A percentile compares a stretch with the other conserved stretches of the same genome.
These are phyloP conservation scores for Acheta domesticus DNA, from an alignment of 2,888 invertebrate species.

Conservation along the genomic window DNA sequence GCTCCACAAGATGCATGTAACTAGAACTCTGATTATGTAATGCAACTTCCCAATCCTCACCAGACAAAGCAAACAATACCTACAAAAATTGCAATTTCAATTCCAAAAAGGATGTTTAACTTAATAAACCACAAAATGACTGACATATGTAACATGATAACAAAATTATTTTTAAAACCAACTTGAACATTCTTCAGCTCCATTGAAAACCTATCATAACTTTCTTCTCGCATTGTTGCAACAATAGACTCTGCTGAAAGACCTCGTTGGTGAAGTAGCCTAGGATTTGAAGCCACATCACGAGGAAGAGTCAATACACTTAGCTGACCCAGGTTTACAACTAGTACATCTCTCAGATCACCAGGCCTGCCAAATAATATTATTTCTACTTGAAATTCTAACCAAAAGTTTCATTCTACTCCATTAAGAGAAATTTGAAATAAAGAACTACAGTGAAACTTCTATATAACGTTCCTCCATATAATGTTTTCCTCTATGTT, in stretches of 20 bases:
- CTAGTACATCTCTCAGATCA: not conserved
- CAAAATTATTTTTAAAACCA: too few species aligned
- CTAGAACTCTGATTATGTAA: not conserved
- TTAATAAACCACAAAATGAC: too few species aligned
- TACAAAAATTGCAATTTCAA: not conserved
- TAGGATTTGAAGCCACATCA: not conserved
- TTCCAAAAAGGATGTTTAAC: not conserved
- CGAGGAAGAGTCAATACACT: not conserved
- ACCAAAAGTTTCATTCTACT: too few species aligned
- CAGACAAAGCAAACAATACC: not conserved
- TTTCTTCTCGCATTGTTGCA: conserved; percentile 9
- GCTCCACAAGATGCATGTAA: not conserved
- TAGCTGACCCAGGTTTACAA: not conserved
- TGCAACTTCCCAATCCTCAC: not conserved
- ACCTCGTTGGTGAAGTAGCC: not conserved
- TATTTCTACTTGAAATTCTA: too few species aligned
- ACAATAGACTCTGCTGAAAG: not conserved
- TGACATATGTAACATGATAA: too few species aligned
- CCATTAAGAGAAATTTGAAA: too few species aligned
- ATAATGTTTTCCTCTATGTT: too few species aligned
- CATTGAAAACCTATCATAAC: not conserved
- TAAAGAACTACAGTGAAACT: too few species aligned
- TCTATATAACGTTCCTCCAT: too few species aligned
- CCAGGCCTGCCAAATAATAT: not conserved
- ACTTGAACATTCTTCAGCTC: conserved; percentile 18